Evolutionary conservation across 2,888 invertebrate species (phyloP), one percentile per base, ranked within the genome.

Genomic region (Apomyelois bistriatella): DNA sequence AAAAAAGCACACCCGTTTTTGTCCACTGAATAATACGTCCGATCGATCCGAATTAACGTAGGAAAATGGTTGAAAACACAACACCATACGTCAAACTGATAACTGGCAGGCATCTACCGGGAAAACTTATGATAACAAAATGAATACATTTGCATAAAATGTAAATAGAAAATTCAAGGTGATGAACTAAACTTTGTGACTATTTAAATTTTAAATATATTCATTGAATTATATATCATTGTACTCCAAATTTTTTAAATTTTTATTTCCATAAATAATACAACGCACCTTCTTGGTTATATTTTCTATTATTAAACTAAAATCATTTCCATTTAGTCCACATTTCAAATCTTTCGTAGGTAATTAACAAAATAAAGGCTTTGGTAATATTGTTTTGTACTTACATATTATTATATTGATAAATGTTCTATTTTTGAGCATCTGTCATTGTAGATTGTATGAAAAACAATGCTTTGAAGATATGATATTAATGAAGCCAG

Each of bases 11-110:
- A 32, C 41, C 49, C 16, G 30, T 50, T 15, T 16, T 13, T 32
- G 40, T 30, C 49, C 16, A 30, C 37, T 12, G 43, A 50, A 51
- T 63, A 60, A 57, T 54, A 68, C 88, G 88, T 85, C 72, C 83
- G 85, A 68, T 62, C 82, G 62, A 72, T 62, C 59, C 72, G 82
- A 82, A 80, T 75, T 78, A 70, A 75, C 79, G 73, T 64, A 79
- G 85, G 87, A 85, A 86, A 89, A 88, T 89, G 84, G 62, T 72
- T 72, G 77, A 76, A 79, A 79, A 80, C 70, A 59, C 59, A 63
- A 62, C 52, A 60, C 66, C 68, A 68, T 61, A 68, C 68, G 68
- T 66, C 55, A 71, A 61, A 64, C 76, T 73, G 82, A 82, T 85
- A 84, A 73, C 71, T 68, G 68, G 62, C 62, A 66, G 60, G 28